Base-by-base conservation (phyloP, 2,113 vertebrate genomes). In the Mesocricetus auratus region DNA sequence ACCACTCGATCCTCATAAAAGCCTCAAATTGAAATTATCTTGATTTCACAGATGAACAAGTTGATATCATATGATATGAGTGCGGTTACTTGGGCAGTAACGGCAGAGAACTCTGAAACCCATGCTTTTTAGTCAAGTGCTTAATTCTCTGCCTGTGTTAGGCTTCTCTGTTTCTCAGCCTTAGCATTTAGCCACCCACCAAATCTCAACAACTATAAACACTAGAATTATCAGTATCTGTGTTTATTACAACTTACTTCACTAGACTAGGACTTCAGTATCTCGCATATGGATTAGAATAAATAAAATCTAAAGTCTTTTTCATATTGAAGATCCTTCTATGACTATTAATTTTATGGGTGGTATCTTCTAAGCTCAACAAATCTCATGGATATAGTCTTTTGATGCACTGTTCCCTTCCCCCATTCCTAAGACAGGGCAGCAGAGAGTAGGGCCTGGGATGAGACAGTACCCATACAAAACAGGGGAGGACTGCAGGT, bases 11-110 rank as follows among this genome's bases (percentile, higher is more conserved):
- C 15, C 69, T 74, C 47, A 93, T 15, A 90, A 88, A 89, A 82
- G 0, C 4, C 47, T 31, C 21, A 71, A n/a, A 29, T 22, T 74
- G 56, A 90, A 91, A 93, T 42, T 36, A 64, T 36, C 56, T 93
- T 60, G 39, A 92, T 93, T 82, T 89, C 36, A 78, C 29, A 94
- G 26, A 85, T 45, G 64, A 94, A 12, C 77, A n/a, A 91, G 47
- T 1, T 26, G 29, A 87, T 12, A 5, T 68, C 11, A 22, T 24
- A 26, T 24, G 3, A 94, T 36, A 62, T 50, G 6, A 78, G 24
- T n/a, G 60, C 83, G 42, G 39, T 50, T 64, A 5, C 6, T 92
- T 53, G 68, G 26, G 29, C 17, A 69, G 3, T 39, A 50, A 71
- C 24, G 71, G 3, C 42, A 47, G 39, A 92, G n/a, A 94, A 81